phyloP scores from a whole-genome alignment of 2,797 vertebrate species.

The Melanotaenia nigrans region DNA sequence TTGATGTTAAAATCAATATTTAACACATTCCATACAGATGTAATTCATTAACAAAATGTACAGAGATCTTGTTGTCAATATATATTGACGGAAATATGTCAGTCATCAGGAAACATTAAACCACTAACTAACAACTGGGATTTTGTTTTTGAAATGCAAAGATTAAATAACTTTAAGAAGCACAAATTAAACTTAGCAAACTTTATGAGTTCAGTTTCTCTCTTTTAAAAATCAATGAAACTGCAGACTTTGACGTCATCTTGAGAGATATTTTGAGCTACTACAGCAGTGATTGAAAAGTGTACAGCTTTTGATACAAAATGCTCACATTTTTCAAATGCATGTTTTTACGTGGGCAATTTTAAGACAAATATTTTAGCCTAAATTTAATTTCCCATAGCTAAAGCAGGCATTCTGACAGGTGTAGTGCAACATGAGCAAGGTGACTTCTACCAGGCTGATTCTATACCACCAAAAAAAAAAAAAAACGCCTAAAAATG shows the following conservation, averaged over 20 bases:
- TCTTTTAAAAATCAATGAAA: neutral
- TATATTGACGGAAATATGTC: no score
- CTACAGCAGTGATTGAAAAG: neutral
- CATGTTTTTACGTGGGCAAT: no score
- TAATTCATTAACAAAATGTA: no score
- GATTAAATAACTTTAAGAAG: neutral
- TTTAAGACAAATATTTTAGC: no score
- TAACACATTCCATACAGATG: no score
- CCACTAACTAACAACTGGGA: neutral
- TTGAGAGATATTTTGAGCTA: neutral
- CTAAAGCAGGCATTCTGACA: no score
- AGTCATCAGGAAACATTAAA: neutral
- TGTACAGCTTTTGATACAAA: no score
- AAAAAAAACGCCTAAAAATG: constrained; percentile 1
- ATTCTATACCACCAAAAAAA: neutral
- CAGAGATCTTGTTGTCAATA: no score
- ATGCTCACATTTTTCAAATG: no score
- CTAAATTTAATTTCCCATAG: no score
- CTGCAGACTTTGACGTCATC: neutral
- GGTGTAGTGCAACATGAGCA: neutral
- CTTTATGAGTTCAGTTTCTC: neutral
- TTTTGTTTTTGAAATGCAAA: neutral
- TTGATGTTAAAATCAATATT: no score
- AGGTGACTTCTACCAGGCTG: constrained; percentile 4
- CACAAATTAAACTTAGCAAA: neutral